phyloP scores from a whole-genome alignment of 2,797 vertebrate genomes.

The Aythya fuligula region DNA sequence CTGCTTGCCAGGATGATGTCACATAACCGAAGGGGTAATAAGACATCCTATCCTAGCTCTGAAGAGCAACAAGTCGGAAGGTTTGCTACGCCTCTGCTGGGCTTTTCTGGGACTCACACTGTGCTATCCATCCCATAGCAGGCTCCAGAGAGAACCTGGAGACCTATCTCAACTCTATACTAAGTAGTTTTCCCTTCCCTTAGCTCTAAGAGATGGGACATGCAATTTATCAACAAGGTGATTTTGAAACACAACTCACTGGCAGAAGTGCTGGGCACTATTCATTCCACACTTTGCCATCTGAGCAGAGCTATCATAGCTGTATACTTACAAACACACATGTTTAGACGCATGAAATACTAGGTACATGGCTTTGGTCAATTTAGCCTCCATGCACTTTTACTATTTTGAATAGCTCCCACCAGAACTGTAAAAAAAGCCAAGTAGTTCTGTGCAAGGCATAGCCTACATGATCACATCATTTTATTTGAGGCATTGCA shows the following conservation, averaged over 20 bases:
- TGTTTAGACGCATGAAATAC: too few species aligned
- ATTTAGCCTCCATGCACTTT: neutral
- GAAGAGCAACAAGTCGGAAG: neutral
- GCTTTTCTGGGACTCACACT: neutral
- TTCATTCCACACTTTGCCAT: neutral
- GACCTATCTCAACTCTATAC: neutral
- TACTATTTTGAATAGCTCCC: neutral
- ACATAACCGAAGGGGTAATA: neutral
- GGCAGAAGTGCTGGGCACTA: neutral
- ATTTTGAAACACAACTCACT: neutral
- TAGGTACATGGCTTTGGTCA: neutral
- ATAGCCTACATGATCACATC: neutral
- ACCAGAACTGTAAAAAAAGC: neutral
- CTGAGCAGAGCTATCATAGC: neutral
- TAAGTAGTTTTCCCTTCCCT: neutral
- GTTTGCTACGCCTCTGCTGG: neutral
- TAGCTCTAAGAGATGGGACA: neutral
- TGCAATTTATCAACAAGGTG: neutral
- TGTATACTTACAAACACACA: too few species aligned
- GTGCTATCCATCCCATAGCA: neutral
- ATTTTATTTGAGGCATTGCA: fast-evolving
- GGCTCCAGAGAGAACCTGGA: neutral
- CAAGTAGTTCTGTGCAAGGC: neutral
- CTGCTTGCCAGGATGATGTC: neutral
- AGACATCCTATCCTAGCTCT: neutral